Evolutionary conservation across 2,797 vertebrate species (phyloP).

Genomic region (Myotis planiceps): DNA sequence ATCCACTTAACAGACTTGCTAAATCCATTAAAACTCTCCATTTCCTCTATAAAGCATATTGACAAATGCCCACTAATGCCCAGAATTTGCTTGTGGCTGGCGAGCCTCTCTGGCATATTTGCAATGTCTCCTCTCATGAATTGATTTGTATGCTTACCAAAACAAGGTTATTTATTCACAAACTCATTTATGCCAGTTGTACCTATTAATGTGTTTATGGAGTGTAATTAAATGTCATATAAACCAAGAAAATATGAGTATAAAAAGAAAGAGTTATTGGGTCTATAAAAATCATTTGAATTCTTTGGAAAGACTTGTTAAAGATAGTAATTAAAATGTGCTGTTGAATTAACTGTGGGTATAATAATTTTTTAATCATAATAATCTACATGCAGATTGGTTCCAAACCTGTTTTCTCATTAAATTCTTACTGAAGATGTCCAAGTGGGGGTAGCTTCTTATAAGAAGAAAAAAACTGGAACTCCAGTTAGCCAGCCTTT

Average conservation of each 20-base stretch:
- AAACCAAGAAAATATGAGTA: slow-evolving; percentile 37
- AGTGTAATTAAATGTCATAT: slow-evolving; percentile 56
- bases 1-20: neutral
- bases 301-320: slow-evolving; percentile 44
- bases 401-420: slow-evolving; percentile 26
- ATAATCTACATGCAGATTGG: slow-evolving; percentile 15
- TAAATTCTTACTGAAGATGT: slow-evolving; percentile 28
- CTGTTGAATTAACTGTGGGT: neutral
- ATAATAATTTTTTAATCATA: slow-evolving; percentile 14
- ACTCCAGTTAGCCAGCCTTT: neutral
- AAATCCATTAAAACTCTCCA: neutral
- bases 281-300: slow-evolving; percentile 58
- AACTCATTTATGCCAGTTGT: slow-evolving; percentile 34
- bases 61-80: neutral
- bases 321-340: slow-evolving; percentile 58
- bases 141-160: slow-evolving; percentile 35
- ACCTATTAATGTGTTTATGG: slow-evolving; percentile 62
- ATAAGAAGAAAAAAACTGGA: neutral
- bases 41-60: neutral
- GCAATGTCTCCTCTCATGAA: neutral
- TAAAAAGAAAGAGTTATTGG: slow-evolving; percentile 51
- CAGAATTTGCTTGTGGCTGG: neutral
- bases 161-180: slow-evolving; percentile 62
- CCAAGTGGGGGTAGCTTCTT: neutral
- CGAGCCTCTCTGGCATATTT: neutral